Evolutionary conservation across 2,797 vertebrate species (phyloP).

Genomic region (Labeo calbasu): DNA sequence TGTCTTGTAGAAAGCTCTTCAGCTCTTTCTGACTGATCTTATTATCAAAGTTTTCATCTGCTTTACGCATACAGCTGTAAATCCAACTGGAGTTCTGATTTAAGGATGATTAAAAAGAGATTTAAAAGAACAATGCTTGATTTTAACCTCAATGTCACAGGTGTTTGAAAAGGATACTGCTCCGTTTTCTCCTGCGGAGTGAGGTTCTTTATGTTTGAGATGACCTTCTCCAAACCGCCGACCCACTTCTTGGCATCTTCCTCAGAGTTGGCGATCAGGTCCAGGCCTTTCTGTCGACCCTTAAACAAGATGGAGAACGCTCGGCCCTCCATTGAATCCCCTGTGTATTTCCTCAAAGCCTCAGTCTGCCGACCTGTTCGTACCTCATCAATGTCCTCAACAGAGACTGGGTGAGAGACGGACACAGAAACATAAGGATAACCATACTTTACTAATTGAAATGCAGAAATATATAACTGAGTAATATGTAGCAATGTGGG

Average conservation of each 20-base stretch:
- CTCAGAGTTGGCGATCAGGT: constrained; percentile 88
- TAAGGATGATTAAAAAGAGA: constrained; percentile 75
- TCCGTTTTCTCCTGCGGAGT: constrained; percentile 84
- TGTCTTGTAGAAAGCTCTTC: constrained; percentile 86
- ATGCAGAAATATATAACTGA: neutral
- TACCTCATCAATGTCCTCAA: constrained; percentile 88
- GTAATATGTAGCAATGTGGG: neutral
- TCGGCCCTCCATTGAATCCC: constrained; percentile 80
- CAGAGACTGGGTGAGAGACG: constrained; percentile 80
- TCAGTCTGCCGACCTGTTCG: constrained; percentile 91
- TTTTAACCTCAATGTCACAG: neutral
- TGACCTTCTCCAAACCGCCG: constrained; percentile 84
- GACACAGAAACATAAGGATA: neutral
- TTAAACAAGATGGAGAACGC: constrained; percentile 97
- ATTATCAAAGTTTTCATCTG: constrained; percentile 92
- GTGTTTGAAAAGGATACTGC: constrained; percentile 88
- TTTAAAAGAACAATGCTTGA: neutral
- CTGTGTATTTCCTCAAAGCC: constrained; percentile 88
- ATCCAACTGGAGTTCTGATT: constrained; percentile 87
- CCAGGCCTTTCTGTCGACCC: constrained; percentile 87
- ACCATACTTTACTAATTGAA: neutral
- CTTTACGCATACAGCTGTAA: constrained; percentile 87
- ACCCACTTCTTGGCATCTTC: constrained; percentile 90
- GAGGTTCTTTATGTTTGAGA: constrained; percentile 79
- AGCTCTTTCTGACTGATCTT: constrained; percentile 91